phyloP scores from a whole-genome alignment of 2,888 invertebrate genomes.

The Cerastis rubricosa region DNA sequence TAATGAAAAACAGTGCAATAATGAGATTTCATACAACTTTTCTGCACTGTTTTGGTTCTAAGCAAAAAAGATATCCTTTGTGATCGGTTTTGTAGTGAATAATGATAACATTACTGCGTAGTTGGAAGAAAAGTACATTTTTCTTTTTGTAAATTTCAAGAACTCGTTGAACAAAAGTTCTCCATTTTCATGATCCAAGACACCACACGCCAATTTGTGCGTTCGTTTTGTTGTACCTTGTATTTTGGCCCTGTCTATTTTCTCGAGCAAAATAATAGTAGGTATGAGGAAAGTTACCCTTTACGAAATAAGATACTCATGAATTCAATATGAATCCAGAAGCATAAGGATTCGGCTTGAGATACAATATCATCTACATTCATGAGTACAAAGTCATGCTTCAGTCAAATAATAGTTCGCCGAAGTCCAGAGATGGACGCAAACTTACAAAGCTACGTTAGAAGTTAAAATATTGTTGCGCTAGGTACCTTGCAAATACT shows the following conservation, averaged over 20 bases:
- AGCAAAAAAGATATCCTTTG: too few species aligned
- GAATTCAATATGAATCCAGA: constrained; percentile 3
- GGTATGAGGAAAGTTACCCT: neutral
- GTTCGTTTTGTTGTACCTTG: neutral
- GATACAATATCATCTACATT: constrained; percentile 9
- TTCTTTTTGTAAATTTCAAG: neutral
- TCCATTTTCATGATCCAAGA: neutral
- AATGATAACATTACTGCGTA: too few species aligned
- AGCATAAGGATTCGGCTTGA: constrained; percentile 22
- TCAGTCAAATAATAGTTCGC: constrained; percentile 26
- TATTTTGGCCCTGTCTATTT: neutral
- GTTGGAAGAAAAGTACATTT: too few species aligned
- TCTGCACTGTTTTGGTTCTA: too few species aligned
- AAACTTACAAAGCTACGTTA: neutral
- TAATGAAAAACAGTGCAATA: too few species aligned
- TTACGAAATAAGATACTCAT: constrained; percentile 8
- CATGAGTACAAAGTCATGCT: neutral
- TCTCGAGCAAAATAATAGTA: neutral
- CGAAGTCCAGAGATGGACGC: neutral
- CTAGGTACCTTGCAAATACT: constrained; percentile 2
- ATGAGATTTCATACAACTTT: too few species aligned
- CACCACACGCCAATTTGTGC: neutral
- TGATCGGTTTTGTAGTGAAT: too few species aligned
- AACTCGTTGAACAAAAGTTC: neutral
- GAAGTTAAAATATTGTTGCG: constrained; percentile 1